Evolutionary conservation across 2,113 vertebrate species (phyloP), one percentile per base, ranked within the genome.

Genomic region (Pelobates fuscus): DNA sequence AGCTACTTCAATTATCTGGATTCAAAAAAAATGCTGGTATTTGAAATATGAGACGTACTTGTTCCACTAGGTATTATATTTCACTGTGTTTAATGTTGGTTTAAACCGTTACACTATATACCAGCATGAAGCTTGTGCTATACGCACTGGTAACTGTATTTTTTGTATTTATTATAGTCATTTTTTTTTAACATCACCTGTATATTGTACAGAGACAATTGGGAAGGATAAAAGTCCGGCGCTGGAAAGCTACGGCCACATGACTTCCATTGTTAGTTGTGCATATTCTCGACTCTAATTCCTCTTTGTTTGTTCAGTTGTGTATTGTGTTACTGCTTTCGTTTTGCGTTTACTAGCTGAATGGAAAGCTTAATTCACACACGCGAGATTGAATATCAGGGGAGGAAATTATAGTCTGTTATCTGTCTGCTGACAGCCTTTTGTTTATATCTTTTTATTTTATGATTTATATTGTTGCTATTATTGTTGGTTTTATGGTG

Each of bases 221-320:
- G 65, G 61, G 77, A 81, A 57, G 68, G 29, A 72, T 81, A 79
- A 69, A 78, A 75, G 78, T 59, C 2, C 0, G 23, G 49, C 78
- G 12, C 0, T 77, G 74, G 76, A 67, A 57, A 49, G 60, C 71
- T 78, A 20, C 52, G 67, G 60, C 76, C 80, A 70, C 79, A 80
- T 77, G 78, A 71, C 79, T 0, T 27, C 86, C 84, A 87, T 92
- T 93, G 88, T 91, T 73, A 54, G 70, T 0, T 0, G 69, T 84
- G 61, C 64, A 85, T 86, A 67, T 94, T 93, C 92, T 91, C 86
- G 91, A 92, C 84, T 55, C 70, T 72, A 79, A 82, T 86, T 88
- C 87, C 70, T 84, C 71, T 88, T 91, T 89, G 91, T 84, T 83
- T 80, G 74, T 29, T 71, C 60, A 69, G 80, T 80, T 84, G 63